phyloP scores from a whole-genome alignment of 2,888 invertebrate species.

The Cheilosia impressa region DNA sequence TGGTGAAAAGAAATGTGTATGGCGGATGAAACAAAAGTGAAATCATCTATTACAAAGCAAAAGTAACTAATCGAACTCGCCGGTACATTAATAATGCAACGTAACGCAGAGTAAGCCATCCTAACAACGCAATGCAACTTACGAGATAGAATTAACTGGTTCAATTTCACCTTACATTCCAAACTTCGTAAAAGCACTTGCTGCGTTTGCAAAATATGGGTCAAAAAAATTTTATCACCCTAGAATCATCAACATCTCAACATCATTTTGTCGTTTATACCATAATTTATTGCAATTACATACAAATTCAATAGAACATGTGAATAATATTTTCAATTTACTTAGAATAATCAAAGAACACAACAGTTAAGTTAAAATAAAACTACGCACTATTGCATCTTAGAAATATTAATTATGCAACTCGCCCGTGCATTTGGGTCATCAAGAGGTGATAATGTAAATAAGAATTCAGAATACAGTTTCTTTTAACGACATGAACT shows the following conservation, averaged over 20 bases:
- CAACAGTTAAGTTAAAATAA: constrained; percentile 54
- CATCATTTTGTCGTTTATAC: constrained; percentile 27
- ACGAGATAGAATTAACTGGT: too few relatives aligned
- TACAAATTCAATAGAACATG: constrained; percentile 57
- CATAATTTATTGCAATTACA: constrained; percentile 58
- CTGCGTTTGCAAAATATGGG: too few relatives aligned
- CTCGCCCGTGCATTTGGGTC: constrained; percentile 4
- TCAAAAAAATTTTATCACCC: too few relatives aligned
- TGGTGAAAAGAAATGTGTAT: too few relatives aligned
- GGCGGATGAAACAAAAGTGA: too few relatives aligned
- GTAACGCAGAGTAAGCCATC: too few relatives aligned
- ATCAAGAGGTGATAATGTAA: not conserved
- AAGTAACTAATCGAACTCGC: too few relatives aligned
- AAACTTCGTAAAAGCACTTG: too few relatives aligned
- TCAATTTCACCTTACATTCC: too few relatives aligned
- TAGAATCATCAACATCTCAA: not conserved
- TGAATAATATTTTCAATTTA: constrained; percentile 23
- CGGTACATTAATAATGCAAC: too few relatives aligned
- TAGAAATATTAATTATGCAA: constrained; percentile 37
- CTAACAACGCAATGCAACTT: too few relatives aligned
- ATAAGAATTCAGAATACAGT: not conserved
- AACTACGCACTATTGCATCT: constrained; percentile 32
- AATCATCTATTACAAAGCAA: too few relatives aligned
- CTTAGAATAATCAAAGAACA: constrained; percentile 56
- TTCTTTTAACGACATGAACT: not conserved